Base-by-base conservation (phyloP, 1,140 invertebrate species). In the Drosophila oshimai region DNA sequence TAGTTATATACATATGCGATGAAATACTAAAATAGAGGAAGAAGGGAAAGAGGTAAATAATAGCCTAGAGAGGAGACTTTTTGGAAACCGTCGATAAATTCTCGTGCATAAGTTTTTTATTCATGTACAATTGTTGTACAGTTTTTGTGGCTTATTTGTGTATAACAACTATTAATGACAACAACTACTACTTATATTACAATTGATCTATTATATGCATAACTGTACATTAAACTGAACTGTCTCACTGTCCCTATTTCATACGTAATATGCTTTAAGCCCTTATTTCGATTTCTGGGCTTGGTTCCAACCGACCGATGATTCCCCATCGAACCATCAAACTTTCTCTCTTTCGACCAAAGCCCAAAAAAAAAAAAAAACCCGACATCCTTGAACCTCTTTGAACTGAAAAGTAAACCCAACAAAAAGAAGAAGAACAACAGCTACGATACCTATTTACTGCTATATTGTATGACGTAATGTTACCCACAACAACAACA, bases 131-230 rank as follows among this genome's bases (percentile, higher is more conserved):
- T 72, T 73, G 49, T 73, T 73, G 78, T 84, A 83, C 78, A 78
- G 58, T 73, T 73, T 79, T 84, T 86, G 79, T 84, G 79, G 79
- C 79, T 84, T 84, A 84, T 84, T 84, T 84, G 80, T 84, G 80
- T 84, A 86, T 79, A 72, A 72, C 68, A 72, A 84, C 69, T 78
- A 73, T 73, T 58, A 78, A 37, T 61, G 49, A 79, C 61, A 57
- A 74, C 53, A 39, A 60, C 61, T 64, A 64, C 60, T 64, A 64
- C 57, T 64, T 57, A 41, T 64, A 64, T 31, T 79, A 72, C 42
- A 29, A 71, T 75, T 58, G 50, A 71, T 61, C 34, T 57, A 81
- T 67, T 64, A 51, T 64, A 51, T 50, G 42, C 51, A 51, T 77
- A 50, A 71, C 58, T 71, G 41, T 76, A 51, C 41, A 69, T 64